A percentile compares a stretch with the other conserved stretches of the same genome.
These are phyloP conservation scores for Bombus terrestris DNA, from an alignment of 1,140 invertebrate species.

Conservation along the genomic window DNA sequence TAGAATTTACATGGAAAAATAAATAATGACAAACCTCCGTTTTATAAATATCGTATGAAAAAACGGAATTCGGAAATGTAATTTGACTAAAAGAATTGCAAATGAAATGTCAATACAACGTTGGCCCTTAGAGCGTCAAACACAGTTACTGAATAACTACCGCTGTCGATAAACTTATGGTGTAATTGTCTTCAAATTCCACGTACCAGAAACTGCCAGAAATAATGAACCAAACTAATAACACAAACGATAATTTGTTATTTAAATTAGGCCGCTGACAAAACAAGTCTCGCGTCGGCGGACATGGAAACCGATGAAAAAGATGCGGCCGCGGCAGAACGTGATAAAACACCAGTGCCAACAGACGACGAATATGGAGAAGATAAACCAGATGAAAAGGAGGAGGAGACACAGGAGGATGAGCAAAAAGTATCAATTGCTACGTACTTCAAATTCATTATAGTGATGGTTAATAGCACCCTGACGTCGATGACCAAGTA, in stretches of 20 bases:
- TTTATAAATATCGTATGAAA: background rate
- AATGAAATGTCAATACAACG: background rate
- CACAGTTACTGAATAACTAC: too few relatives aligned
- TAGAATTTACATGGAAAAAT: too few relatives aligned
- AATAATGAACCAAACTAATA: background rate
- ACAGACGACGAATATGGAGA: constrained; percentile 56
- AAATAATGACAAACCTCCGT: background rate
- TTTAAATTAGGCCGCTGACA: constrained; percentile 62
- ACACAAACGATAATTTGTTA: background rate
- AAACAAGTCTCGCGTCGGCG: constrained; percentile 66
- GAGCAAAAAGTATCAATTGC: constrained; percentile 73
- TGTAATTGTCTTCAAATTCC: background rate
- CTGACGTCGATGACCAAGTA: constrained; percentile 94
- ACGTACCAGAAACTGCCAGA: background rate
- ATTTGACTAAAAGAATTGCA: background rate
- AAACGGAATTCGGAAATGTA: background rate
- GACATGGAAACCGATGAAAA: constrained; percentile 70
- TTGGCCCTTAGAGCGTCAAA: background rate
- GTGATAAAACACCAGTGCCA: constrained; percentile 58
- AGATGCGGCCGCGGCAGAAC: constrained; percentile 57
- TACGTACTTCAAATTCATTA: constrained; percentile 84
- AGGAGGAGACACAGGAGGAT: constrained; percentile 68
- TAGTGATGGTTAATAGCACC: constrained; percentile 90
- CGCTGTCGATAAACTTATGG: background rate
- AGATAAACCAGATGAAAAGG: constrained; percentile 16